phyloP scores from a whole-genome alignment of 53 echinoderm and acorn worm species.

The Arbacia lixula region DNA sequence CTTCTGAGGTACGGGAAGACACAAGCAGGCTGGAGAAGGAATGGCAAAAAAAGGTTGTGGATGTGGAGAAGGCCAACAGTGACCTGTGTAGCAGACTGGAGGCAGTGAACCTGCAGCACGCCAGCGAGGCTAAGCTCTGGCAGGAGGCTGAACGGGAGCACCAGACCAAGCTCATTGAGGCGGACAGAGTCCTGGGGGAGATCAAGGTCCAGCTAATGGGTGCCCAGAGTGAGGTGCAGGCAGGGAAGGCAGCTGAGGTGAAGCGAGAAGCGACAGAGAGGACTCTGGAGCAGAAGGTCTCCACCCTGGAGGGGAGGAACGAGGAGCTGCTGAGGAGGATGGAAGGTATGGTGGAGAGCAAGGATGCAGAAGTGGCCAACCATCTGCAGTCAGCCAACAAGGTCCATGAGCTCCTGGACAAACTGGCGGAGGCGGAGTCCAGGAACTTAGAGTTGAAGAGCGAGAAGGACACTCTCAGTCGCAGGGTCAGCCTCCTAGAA shows the following conservation, averaged over 20 bases:
- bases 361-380: conserved; percentile 74
- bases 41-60: conserved; percentile 14
- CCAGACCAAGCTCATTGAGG: conserved; percentile 19
- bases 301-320: conserved; percentile 73
- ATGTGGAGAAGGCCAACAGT: conserved; percentile 52
- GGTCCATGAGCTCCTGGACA: conserved; percentile 80
- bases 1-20: neutral
- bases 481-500: conserved; percentile 67
- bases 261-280: conserved; percentile 31
- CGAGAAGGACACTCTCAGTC: conserved; percentile 63
- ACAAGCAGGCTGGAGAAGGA: neutral
- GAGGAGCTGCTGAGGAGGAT: conserved; percentile 72
- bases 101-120: conserved; percentile 38
- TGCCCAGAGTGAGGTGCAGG: conserved; percentile 21
- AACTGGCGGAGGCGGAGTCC: conserved; percentile 73
- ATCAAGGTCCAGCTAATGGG: conserved; percentile 19
- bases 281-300: conserved; percentile 53
- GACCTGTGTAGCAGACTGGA: conserved; percentile 40
- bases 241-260: conserved; percentile 9
- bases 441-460: conserved; percentile 70
- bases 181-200: neutral
- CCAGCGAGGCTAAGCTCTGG: conserved; percentile 41
- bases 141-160: conserved; percentile 34
- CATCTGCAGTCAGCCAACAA: conserved; percentile 89
- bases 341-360: conserved; percentile 83